These are phyloP conservation scores for Gallinago stenura DNA, from an alignment of 2,797 vertebrate species.

Conservation along the genomic window DNA sequence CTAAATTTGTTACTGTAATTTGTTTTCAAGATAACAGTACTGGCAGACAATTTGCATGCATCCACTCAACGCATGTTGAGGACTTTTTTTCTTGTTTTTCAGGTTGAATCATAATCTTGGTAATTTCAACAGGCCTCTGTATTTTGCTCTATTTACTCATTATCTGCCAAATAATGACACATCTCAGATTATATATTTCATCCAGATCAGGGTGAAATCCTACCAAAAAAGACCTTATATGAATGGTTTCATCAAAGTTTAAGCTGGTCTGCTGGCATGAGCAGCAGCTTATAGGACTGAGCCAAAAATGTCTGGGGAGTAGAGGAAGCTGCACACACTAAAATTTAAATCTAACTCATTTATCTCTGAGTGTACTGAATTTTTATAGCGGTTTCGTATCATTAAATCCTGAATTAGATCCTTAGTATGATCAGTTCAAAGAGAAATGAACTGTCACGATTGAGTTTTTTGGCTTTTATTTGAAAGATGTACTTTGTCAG, in stretches of 20 bases:
- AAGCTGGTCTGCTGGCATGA: not conserved
- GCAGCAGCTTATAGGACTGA: not conserved
- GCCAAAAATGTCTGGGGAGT: not conserved
- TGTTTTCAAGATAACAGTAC: conserved; percentile 7
- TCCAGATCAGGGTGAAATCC: not conserved
- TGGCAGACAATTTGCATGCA: not conserved
- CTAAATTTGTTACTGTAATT: conserved; percentile 39
- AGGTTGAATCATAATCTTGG: not conserved
- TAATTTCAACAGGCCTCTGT: conserved; percentile 40
- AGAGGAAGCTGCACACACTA: not conserved
- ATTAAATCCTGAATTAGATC: not conserved
- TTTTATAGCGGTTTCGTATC: not conserved
- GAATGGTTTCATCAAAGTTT: not conserved
- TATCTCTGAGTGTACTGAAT: not conserved
- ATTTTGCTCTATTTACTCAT: not conserved
- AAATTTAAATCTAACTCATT: not conserved
- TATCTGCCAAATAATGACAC: not conserved
- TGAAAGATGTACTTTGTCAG: not conserved
- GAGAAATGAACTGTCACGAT: not conserved
- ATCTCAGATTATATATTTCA: conserved; percentile 5
- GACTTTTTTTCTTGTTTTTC: not conserved
- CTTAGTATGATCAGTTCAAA: not conserved
- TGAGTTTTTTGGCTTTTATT: not conserved
- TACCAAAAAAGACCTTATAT: not conserved
- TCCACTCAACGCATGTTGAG: not conserved